Base-by-base conservation (phyloP, 2,888 invertebrate species). In the Mimas tiliae region DNA sequence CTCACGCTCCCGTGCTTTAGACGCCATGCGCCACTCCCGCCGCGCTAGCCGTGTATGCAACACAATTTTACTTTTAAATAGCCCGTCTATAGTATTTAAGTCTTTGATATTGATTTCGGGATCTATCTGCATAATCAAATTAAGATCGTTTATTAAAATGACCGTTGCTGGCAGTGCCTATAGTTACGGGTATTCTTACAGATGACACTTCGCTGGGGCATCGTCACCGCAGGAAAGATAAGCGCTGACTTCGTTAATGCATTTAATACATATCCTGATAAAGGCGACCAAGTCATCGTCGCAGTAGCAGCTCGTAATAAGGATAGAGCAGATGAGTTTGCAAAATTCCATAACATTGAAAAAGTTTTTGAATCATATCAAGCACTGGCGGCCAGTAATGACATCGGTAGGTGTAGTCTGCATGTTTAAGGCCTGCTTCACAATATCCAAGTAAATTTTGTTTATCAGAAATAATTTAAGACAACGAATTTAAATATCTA, bases 221-320 rank as follows among this genome's bases (percentile, higher is more conserved):
- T 98, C 68, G 95, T 95, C 4, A 95, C 97, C 51, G 96, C 97
- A 62, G 98, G 97, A 0, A 96, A 96, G 88, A 98, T 98, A 74
- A 94, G 96, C 74, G 95, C 96, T 84, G 98, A 98, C 84, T 98
- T 98, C 84, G 96, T 95, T 3, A 95, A 95, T 45, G 96, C 96
- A 1, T 73, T 97, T 8, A 93, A 95, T 72, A 94, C 95, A 0
- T 94, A 96, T 64, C 95, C 96, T 0, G 83, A 90, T 53, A 94
- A 90, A 51, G 88, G 90, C n/a, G 96, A 97, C 67, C 97, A 97
- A 81, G 80, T 94, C 70, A 93, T 97, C 27, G 94, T 95, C 0
- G 97, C 96, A 0, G 95, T 98, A 0, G 98, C 97, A 0, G 97
- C 98, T 0, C 94, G 96, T 62, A 94, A 96, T 70, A 84, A 95